Percentiles rank a stretch among this genome's conserved stretches.
Conservation (phyloP, 2,113 vertebrate genomes). For the Catharus bicknelli region DNA sequence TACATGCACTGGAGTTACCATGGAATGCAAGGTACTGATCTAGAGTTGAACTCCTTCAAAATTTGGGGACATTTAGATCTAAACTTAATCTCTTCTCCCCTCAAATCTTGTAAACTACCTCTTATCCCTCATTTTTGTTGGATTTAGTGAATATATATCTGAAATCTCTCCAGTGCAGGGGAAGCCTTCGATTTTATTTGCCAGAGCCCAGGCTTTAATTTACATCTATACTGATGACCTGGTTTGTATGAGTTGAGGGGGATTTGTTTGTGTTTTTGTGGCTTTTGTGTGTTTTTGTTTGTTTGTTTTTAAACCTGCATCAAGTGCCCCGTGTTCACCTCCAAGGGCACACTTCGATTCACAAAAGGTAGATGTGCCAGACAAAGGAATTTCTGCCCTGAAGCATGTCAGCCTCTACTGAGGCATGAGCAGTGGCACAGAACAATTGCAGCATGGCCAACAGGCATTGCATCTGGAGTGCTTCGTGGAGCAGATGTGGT, state of each 20-base stretch:
- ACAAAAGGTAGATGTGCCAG: conserved; percentile 42
- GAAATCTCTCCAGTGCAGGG: not conserved
- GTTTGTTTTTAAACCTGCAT: not conserved
- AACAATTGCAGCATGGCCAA: conserved; percentile 47
- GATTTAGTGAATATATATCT: not conserved
- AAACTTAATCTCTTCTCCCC: not conserved
- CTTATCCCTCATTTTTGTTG: not conserved
- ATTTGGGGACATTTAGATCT: not conserved
- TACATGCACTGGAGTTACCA: not conserved
- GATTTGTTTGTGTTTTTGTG: not conserved
- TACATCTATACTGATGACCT: not conserved
- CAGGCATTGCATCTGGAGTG: conserved; percentile 52
- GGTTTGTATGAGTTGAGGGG: not conserved
- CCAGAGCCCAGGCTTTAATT: not conserved
- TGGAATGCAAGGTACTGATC: not conserved
- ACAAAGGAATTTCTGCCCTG: conserved; percentile 47
- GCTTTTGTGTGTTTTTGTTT: not conserved
- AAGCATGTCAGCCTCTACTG: conserved; percentile 25
- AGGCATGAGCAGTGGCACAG: conserved; percentile 34
- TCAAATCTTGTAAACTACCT: not conserved
- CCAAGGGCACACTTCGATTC: not conserved
- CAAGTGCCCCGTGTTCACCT: not conserved
- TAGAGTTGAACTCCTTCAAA: not conserved
- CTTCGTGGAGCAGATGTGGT: conserved; percentile 50
- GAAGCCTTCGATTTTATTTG: not conserved